Base-by-base conservation (phyloP, 2,113 vertebrate genomes). In the Sinocyclocheilus grahami region DNA sequence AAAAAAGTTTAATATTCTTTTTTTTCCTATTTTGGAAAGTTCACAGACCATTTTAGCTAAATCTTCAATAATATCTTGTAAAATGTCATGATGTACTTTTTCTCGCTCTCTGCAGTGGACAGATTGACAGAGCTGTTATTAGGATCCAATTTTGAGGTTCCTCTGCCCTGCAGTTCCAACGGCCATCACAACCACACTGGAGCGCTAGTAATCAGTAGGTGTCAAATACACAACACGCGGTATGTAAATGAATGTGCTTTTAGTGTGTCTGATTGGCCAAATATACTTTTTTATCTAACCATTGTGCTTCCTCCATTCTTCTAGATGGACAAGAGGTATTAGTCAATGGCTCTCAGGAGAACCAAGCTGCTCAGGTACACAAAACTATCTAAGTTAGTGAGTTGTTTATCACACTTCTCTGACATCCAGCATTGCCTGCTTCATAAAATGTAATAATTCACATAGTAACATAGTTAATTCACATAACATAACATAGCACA, bases 111-210 rank as follows among this genome's bases (percentile, higher is more conserved):
- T 53, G 30, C 89, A 98, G 97, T 97, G 95, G 97, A 98, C 89
- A 87, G 91, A 46, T 88, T 98, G 79, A 96, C 94, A 86, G 97
- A 98, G 82, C 90, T 97, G 11, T 89, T 98, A 4, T 90, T 96
- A 55, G 94, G 95, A 3, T 89, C 93, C 4, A 90, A 90, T 16
- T 84, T 92, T 0, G 94, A 97, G 33, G 91, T 93, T 65, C 87
- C 92, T 63, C 71, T 91, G 3, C 63, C 88, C 1, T 77, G 86
- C 82, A 84, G 84, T 82, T 67, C 80, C 85, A 92, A 90, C 60
- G 91, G 90, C 67, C 95, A 91, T 83, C 94, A 91, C 22, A 93
- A 89, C 75, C 91, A 92, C 85, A 93, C 60, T 69, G 93, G 85
- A 84, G 89, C 74, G 86, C 91, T 69, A 89, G 90, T 94, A 86